phyloP scores from a whole-genome alignment of 2,113 vertebrate species.

The Todiramphus chloris region DNA sequence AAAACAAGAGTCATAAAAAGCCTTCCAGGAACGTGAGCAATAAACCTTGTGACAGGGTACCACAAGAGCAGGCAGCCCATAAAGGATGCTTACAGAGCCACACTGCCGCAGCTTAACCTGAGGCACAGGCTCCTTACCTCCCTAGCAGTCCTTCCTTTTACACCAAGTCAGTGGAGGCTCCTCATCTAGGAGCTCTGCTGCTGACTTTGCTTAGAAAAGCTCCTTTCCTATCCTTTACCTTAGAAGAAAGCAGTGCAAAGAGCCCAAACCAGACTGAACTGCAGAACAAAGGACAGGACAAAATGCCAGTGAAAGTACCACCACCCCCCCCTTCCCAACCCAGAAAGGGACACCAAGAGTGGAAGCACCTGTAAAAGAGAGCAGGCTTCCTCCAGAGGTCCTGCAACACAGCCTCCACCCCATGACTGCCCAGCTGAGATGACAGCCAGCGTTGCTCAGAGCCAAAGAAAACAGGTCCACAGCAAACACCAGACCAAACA shows the following conservation, averaged over 20 bases:
- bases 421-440: fast-evolving
- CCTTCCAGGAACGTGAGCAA: neutral
- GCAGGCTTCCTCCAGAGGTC: neutral
- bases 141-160: neutral
- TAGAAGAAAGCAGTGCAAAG: fast-evolving
- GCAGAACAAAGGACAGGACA: neutral
- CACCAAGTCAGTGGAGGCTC: neutral
- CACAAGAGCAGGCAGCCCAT: neutral
- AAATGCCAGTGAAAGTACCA: fast-evolving
- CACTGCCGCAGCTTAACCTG: fast-evolving
- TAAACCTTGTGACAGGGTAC: neutral
- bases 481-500: neutral
- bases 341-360: too few species aligned
- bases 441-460: neutral
- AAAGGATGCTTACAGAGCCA: neutral
- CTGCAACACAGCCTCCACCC: neutral
- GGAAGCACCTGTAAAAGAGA: neutral
- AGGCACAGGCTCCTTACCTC: neutral
- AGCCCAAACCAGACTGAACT: neutral
- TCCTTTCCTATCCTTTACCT: neutral
- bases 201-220: neutral
- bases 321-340: fast-evolving
- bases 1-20: neutral
- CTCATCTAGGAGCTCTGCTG: neutral
- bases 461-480: neutral